Conservation (phyloP, 2,888 invertebrate species). For the Caenorhabditis auriculariae region DNA sequence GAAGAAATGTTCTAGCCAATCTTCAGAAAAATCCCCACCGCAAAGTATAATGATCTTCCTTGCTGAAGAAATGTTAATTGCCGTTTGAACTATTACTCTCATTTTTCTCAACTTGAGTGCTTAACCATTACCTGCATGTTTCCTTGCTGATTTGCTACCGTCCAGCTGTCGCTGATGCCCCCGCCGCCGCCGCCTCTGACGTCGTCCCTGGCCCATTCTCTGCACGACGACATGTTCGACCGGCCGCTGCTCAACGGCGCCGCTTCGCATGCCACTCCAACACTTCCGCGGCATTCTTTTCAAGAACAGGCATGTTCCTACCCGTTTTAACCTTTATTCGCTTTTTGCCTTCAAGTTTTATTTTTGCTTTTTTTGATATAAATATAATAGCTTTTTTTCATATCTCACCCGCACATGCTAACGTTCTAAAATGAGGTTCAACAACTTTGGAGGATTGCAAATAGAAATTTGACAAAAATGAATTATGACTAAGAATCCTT, state of each 20-base stretch:
- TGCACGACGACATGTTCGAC: conserved; percentile 36
- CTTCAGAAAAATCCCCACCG: too few species aligned
- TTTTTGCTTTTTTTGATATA: conserved; percentile 3
- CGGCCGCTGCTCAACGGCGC: conserved; percentile 7
- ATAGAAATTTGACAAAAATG: too few species aligned
- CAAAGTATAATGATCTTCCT: too few species aligned
- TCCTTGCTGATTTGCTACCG: too few species aligned
- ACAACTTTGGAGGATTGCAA: too few species aligned
- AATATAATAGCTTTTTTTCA: too few species aligned
- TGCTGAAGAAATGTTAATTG: too few species aligned
- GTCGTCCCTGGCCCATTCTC: conserved; percentile 11
- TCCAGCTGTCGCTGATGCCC: conserved; percentile 46
- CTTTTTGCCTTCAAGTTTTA: conserved; percentile 4
- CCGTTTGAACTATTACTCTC: too few species aligned
- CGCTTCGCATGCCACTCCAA: conserved; percentile 12
- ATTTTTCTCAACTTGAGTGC: conserved; percentile 1
- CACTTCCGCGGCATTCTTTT: conserved; percentile 32
- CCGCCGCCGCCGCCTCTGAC: conserved; percentile 47
- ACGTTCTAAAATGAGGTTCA: too few species aligned
- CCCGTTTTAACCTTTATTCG: neutral
- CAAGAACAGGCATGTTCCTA: conserved; percentile 49
- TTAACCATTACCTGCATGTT: neutral
- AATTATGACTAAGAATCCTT: too few species aligned
- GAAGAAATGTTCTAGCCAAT: too few species aligned
- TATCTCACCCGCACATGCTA: too few species aligned